Conservation (phyloP, 2,888 invertebrate species). For the Tiliacea aurago region DNA sequence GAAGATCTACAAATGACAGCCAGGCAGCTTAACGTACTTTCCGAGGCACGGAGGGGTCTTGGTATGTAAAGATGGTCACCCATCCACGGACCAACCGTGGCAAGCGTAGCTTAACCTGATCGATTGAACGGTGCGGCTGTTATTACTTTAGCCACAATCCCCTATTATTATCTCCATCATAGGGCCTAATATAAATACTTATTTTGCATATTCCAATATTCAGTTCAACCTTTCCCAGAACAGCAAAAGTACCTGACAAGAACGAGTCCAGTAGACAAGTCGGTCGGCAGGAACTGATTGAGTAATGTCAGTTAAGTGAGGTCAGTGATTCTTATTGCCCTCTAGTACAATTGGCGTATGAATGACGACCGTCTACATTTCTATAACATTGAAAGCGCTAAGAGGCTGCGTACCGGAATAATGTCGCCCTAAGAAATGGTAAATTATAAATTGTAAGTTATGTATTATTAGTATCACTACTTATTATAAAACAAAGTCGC, state of each 20-base stretch:
- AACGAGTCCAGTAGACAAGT: conserved; percentile 51
- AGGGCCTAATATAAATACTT: background rate
- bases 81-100: no score
- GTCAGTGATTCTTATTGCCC: conserved; percentile 82
- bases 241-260: conserved; percentile 31
- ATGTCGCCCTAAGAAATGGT: background rate
- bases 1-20: no score
- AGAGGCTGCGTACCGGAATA: background rate
- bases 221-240: conserved; percentile 14
- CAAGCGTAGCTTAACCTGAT: no score
- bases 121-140: no score
- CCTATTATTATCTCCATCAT: no score
- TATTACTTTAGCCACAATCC: no score
- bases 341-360: conserved; percentile 72
- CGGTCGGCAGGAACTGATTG: conserved; percentile 75
- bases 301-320: conserved; percentile 80
- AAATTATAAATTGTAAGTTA: no score
- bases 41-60: no score
- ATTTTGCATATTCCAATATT: background rate
- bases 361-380: conserved; percentile 56
- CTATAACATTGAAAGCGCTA: conserved; percentile 39
- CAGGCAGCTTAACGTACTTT: no score
- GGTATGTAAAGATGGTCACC: no score
- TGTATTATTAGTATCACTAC: no score
- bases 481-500: no score